Base-by-base conservation (phyloP, 2,113 vertebrate genomes). In the Microtus montanus region DNA sequence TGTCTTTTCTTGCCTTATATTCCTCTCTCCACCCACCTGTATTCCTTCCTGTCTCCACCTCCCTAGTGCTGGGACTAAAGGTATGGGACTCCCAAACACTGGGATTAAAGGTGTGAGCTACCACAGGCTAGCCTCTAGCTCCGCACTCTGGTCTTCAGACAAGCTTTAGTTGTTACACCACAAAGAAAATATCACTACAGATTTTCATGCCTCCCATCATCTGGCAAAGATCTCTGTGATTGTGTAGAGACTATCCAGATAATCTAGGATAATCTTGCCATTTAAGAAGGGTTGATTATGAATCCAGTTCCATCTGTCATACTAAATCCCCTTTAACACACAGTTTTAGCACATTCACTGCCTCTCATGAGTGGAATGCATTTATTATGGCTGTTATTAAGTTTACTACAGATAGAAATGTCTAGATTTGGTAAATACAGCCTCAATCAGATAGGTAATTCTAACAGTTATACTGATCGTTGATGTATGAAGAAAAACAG, bases 401-500 rank as follows among this genome's bases (percentile, higher is more conserved):
- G 47, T 30, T 41, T 91, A 47, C 17, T 20, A 13, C 7, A 79
- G 68, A 71, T 70, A 61, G 0, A 2, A 70, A 38, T 63, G 28
- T 1, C 44, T 89, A 63, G 35, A 22, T 35, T 85, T 44, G 44
- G 2, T 15, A 87, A 68, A 73, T 73, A 87, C 41, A 85, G 3
- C 28, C 10, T 52, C 66, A n/a, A 15, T 78, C 70, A 75, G n/a
- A 30, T 66, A 77, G 30, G 4, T 24, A 78, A 86, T 79, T 87
- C 74, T 20, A 54, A 3, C 20, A 80, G 68, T 91, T 74, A 83
- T 12, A 17, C 63, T 66, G 54, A 74, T 94, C 68, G 2, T 86
- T 92, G 78, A 61, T 47, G 54, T 95, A 52, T 79, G 63, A 91
- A 88, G 64, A 92, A 95, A 70, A 91, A 71, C 1, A 41, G 41